A percentile compares a stretch with the other conserved stretches of the same genome.
Conservation (phyloP, 2,888 invertebrate genomes). For the Ectemnius lituratus region DNA sequence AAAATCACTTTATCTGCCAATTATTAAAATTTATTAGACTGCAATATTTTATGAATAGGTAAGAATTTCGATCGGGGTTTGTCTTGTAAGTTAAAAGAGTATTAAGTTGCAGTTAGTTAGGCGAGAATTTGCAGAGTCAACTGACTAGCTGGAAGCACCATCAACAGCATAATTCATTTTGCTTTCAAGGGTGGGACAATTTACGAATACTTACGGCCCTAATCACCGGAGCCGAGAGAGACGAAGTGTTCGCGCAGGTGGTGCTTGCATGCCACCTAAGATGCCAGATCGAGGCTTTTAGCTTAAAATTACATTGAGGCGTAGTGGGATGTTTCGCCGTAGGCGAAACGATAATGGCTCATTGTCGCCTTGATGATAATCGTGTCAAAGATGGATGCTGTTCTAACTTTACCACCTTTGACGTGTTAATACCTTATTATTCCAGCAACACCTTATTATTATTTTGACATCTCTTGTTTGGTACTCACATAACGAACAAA, state of each 20-base stretch:
- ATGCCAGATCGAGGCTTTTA: neutral
- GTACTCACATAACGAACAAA: too few species aligned
- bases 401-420: conserved; percentile 5
- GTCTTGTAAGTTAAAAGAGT: neutral
- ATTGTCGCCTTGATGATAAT: conserved; percentile 8
- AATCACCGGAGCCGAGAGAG: neutral
- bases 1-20: neutral
- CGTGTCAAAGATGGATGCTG: neutral
- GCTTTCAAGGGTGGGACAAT: neutral
- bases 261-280: neutral
- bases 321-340: neutral
- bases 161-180: neutral
- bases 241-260: conserved; percentile 4
- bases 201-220: neutral
- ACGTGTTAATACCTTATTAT: neutral
- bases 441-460: neutral
- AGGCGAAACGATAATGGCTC: conserved; percentile 13
- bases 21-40: neutral
- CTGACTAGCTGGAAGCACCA: too few species aligned
- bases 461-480: too few species aligned
- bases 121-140: too few species aligned
- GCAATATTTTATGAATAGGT: neutral
- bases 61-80: neutral
- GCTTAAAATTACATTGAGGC: conserved; percentile 14
- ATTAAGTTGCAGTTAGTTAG: neutral